Evolutionary conservation across 2,113 vertebrate species (phyloP), one percentile per base, ranked within the genome.

Genomic region (Oriolus oriolus): DNA sequence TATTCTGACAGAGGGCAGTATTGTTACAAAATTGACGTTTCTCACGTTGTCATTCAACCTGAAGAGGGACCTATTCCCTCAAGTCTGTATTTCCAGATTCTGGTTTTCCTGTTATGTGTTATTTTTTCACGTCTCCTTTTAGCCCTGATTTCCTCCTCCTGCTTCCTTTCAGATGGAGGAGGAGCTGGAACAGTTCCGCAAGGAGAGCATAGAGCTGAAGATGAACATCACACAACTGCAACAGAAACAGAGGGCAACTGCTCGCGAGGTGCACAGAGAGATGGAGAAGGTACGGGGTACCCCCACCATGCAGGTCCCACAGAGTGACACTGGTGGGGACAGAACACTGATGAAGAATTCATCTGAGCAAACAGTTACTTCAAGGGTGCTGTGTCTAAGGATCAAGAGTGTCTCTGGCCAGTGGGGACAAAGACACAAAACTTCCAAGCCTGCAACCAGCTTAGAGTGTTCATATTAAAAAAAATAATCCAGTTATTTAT

Each of bases 161-260:
- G 64, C 65, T 89, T 94, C 78, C 94, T 83, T 69, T 41, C 87
- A 99, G 99, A 99, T 99, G 98, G 98, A 99, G 96, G 94, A 91
- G 6, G 98, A 99, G 57, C 96, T 99, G 96, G 96, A 98, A 28
- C 96, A 94, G 53, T 98, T 98, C 64, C 97, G 98, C 78, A 98
- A 98, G 84, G 98, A 98, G 93, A 98, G 98, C 88, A 96, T 96
- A 14, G 98, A 99, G 47, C 89, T 99, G 97, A 98, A 99, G 88
- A 96, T 99, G 92, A 98, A 91, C 19, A 97, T 98, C 64, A 92
- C 97, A 1, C 98, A 99, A 8, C 90, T 99, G 96, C 98, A 97
- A 60, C 98, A 99, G 89, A 99, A 98, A 91, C 97, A 99, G 80
- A 98, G 86, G 94, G 97, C 98, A 90, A 98, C 96, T 3, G 96